These are phyloP conservation scores for Uropetala carovei DNA, from an alignment of 2,888 invertebrate genomes.

Conservation along the genomic window DNA sequence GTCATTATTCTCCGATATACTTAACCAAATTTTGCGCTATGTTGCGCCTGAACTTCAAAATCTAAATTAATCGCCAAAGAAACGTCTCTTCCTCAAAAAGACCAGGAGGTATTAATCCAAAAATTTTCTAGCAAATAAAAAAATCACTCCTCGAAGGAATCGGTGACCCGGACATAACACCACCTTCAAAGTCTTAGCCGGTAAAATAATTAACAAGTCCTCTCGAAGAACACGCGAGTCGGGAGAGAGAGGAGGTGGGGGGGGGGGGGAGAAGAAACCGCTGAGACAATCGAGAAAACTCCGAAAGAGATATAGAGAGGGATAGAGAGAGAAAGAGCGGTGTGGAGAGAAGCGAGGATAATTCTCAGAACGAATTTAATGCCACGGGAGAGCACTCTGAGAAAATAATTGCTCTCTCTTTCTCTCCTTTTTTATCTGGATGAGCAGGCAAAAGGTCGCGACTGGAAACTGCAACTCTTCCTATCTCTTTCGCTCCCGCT, in stretches of 20 bases:
- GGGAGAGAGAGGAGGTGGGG: background rate
- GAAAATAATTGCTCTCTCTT: conserved; percentile 54
- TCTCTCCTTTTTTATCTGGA: background rate
- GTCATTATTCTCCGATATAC: no score
- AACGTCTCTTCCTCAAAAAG: no score
- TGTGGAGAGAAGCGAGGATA: background rate
- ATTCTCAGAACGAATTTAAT: conserved; percentile 56
- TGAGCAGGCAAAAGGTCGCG: conserved; percentile 48
- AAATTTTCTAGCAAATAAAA: background rate
- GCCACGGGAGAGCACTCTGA: conserved; percentile 15
- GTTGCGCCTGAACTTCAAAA: no score
- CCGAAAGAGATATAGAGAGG: background rate
- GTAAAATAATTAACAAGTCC: background rate
- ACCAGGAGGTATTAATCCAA: no score
- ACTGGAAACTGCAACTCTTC: conserved; percentile 23
- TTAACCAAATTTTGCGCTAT: no score
- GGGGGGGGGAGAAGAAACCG: background rate
- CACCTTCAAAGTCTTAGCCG: background rate
- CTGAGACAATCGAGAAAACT: no score
- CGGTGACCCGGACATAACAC: background rate
- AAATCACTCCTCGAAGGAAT: background rate
- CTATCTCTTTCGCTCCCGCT: conserved; percentile 1
- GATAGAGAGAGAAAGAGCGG: background rate
- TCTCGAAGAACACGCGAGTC: background rate
- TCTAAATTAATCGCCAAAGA: no score